phyloP scores from a whole-genome alignment of 1,140 invertebrate genomes.

The Globodera ellingtonae region DNA sequence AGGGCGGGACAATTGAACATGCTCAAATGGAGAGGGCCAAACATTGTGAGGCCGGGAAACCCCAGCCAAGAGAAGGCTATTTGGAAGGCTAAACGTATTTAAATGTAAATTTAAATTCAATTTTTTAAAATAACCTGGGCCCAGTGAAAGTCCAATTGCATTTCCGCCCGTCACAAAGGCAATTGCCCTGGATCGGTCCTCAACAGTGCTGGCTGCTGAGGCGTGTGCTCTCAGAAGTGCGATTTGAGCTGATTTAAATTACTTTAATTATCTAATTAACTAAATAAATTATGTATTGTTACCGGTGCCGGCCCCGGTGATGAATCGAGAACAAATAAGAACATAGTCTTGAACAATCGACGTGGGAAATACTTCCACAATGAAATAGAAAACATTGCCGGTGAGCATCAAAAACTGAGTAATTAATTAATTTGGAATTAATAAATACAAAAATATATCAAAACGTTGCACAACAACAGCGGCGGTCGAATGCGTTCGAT shows the following conservation, averaged over 20 bases:
- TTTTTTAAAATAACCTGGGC: slow-evolving; percentile 19
- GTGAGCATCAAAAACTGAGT: neutral
- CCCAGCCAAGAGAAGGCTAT: slow-evolving; percentile 34
- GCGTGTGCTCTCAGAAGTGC: slow-evolving; percentile 40
- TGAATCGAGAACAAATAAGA: neutral
- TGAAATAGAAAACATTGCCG: neutral
- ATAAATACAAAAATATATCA: neutral
- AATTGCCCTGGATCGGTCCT: slow-evolving; percentile 40
- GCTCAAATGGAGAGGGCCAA: slow-evolving; percentile 11
- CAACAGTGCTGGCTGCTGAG: slow-evolving; percentile 34
- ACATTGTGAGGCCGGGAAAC: slow-evolving; percentile 30
- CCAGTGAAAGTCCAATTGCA: slow-evolving; percentile 38
- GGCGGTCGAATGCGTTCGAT: slow-evolving; percentile 29
- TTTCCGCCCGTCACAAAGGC: slow-evolving; percentile 42
- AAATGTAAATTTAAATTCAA: neutral
- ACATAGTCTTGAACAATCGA: neutral
- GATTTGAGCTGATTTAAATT: slow-evolving; percentile 23
- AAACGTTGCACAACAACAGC: slow-evolving; percentile 5
- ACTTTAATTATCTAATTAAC: too few relatives aligned
- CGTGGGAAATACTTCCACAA: neutral
- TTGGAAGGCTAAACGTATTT: slow-evolving; percentile 33
- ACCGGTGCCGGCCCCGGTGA: slow-evolving; percentile 15
- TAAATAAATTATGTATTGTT: slow-evolving; percentile 38
- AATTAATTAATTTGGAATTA: neutral
- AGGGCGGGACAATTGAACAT: slow-evolving; percentile 7